Conservation (phyloP, 2,113 vertebrate species). For the Plestiodon gilberti region DNA sequence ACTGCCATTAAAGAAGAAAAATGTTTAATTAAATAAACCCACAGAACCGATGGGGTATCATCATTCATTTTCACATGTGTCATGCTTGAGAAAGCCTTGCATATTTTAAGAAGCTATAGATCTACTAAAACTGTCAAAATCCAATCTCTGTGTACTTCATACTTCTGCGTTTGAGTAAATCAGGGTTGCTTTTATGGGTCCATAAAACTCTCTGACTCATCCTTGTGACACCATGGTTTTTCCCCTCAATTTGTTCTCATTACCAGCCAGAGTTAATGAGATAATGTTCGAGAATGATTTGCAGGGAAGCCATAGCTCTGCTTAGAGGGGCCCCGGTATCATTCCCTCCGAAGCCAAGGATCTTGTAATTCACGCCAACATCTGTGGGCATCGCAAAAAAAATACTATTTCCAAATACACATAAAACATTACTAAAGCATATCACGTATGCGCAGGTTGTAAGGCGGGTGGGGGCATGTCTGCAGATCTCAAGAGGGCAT, state of each 20-base stretch:
- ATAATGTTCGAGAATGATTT: conserved; percentile 76
- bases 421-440: conserved; percentile 10
- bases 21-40: conserved; percentile 78
- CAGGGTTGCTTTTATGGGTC: conserved; percentile 76
- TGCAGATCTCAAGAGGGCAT: background rate
- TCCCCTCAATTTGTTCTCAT: conserved; percentile 80
- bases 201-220: conserved; percentile 80
- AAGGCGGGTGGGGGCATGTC: background rate
- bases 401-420: conserved; percentile 2
- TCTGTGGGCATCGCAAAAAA: conserved; percentile 12
- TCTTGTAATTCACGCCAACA: conserved; percentile 32
- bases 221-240: conserved; percentile 71
- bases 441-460: background rate
- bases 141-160: conserved; percentile 72
- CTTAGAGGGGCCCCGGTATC: conserved; percentile 47
- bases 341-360: conserved; percentile 39
- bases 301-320: conserved; percentile 59
- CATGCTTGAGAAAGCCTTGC: conserved; percentile 78
- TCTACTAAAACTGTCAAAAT: conserved; percentile 80
- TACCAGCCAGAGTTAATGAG: conserved; percentile 75
- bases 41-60: conserved; percentile 67
- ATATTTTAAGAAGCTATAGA: conserved; percentile 80
- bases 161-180: conserved; percentile 74
- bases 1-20: conserved; percentile 69
- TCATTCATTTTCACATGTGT: conserved; percentile 75